Conservation (phyloP, 2,113 vertebrate genomes). For the Gadus macrocephalus region DNA sequence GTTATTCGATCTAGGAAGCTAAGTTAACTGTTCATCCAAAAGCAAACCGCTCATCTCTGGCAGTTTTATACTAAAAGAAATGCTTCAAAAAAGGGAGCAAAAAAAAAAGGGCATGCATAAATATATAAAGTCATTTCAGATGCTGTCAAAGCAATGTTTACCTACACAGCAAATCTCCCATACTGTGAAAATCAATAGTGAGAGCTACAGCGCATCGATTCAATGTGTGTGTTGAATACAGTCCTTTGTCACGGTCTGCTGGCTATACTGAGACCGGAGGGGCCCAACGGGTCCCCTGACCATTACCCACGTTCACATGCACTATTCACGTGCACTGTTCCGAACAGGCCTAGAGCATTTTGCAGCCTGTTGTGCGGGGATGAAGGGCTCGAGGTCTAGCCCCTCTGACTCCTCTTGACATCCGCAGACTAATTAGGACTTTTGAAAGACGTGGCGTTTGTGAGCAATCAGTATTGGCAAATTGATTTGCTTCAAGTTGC, state of each 20-base stretch:
- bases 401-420: slow-evolving; percentile 6
- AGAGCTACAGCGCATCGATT: slow-evolving; percentile 57
- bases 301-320: slow-evolving; percentile 15
- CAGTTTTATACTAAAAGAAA: not conserved
- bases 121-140: slow-evolving; percentile 45
- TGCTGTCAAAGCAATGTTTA: slow-evolving; percentile 50
- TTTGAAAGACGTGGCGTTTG: not conserved
- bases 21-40: too few species aligned
- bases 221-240: slow-evolving; percentile 52
- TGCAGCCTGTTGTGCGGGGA: slow-evolving; percentile 9
- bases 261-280: not conserved
- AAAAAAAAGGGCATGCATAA: not conserved
- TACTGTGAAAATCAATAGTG: slow-evolving; percentile 61
- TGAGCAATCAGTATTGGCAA: slow-evolving; percentile 4
- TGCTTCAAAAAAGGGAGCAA: too few species aligned
- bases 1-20: not conserved
- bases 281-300: not conserved
- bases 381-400: slow-evolving; percentile 1
- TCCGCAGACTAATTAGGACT: slow-evolving; percentile 10
- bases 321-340: slow-evolving; percentile 4
- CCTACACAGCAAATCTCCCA: slow-evolving; percentile 56
- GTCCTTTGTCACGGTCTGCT: slow-evolving; percentile 39
- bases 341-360: slow-evolving; percentile 7
- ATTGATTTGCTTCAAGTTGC: slow-evolving; percentile 10
- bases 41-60: not conserved